Base-by-base conservation (phyloP, 2,797 vertebrate species). In the Thunnus albacares region DNA sequence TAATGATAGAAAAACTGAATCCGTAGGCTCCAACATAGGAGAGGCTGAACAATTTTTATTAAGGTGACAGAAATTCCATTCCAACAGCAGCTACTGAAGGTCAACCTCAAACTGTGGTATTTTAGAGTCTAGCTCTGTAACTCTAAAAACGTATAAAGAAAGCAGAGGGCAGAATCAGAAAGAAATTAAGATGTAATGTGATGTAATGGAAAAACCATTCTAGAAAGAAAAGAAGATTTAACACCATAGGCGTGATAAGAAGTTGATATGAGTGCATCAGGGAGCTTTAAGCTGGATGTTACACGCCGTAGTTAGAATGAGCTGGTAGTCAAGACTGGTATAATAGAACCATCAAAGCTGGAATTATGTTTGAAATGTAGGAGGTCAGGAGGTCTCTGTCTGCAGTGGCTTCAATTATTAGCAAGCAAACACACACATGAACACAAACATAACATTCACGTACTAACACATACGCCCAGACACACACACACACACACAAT, bases 341-440 rank as follows among this genome's bases (percentile, higher is more conserved):
- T 77, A 82, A 73, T 57, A 49, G 66, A 81, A 59, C 38, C 64
- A 81, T 81, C 71, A 78, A 82, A 78, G 72, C 68, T 55, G 62
- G 24, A 79, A 79, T 81, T 68, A 71, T 74, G 71, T 71, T 80
- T 81, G 75, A 83, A 83, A 81, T 77, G 13, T 62, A 68, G 57
- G 65, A 87, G 82, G 71, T 79, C 82, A 79, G 64, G 58, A 62
- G 75, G 83, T 78, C 71, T 78, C 71, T 73, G 79, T 83, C 79
- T 71, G 41, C 5, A 7, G 68, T 74, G 12, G 43, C 65, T 75
- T 80, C 71, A 82, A 69, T 68, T 81, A 76, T 64, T 43, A 64
- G 75, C 45, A 49, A 43, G 43, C 47, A 60, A 47, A 57, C 58
- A 68, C 59, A 55, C 66, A 45, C 30, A 55, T 10, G 2, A 9